phyloP scores from a whole-genome alignment of 2,113 vertebrate species.

The Gymnarchus niloticus region DNA sequence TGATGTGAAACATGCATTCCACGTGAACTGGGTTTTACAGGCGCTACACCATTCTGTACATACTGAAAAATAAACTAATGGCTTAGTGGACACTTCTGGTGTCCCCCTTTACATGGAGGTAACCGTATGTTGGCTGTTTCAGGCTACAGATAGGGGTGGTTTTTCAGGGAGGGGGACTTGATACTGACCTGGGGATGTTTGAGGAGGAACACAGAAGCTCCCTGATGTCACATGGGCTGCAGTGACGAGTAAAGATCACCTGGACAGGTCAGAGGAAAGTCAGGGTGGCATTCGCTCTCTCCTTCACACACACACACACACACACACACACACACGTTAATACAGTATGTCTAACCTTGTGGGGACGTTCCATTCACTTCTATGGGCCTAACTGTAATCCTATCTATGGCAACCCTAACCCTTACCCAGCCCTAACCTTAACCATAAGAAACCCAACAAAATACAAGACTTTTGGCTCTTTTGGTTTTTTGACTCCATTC shows the following conservation, averaged over 20 bases:
- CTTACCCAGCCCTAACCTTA: neutral
- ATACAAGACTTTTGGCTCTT: neutral
- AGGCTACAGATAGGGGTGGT: no score
- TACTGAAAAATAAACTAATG: neutral
- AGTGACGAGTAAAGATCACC: constrained; percentile 69
- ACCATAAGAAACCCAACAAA: neutral
- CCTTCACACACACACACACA: neutral
- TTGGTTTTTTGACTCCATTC: neutral
- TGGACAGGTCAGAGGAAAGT: constrained; percentile 23
- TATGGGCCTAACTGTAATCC: neutral
- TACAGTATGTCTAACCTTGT: neutral
- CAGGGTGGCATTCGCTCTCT: neutral
- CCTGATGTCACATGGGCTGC: constrained; percentile 70
- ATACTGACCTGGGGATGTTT: constrained; percentile 62
- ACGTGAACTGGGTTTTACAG: neutral
- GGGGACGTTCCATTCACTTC: neutral
- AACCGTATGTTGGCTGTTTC: neutral
- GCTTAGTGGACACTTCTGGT: neutral
- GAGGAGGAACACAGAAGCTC: constrained; percentile 69
- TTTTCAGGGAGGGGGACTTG: neutral
- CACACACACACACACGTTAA: neutral
- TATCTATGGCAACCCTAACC: neutral
- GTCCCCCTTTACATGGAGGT: neutral
- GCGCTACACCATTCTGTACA: neutral
- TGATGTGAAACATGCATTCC: neutral